Evolutionary conservation across 2,888 invertebrate genomes (phyloP).

Genomic region (Hartigia nigra): DNA sequence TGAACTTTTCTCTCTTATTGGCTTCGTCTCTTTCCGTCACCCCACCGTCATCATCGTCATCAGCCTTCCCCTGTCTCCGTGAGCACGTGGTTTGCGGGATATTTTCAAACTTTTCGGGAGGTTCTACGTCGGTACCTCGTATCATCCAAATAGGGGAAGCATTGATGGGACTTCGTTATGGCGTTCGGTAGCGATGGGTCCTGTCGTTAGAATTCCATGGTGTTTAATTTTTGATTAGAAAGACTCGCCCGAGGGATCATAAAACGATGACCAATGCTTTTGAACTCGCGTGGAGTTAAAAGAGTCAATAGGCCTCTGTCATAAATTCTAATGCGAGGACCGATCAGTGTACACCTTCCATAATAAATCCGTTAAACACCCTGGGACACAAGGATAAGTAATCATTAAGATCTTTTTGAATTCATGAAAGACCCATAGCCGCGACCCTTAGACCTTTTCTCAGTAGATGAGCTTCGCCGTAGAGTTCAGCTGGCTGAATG

Average conservation of each 20-base stretch:
- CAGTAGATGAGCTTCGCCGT: background rate
- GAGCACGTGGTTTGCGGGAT: background rate
- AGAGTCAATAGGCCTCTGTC: background rate
- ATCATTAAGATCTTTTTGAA: background rate
- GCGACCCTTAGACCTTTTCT: background rate
- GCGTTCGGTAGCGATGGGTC: constrained; percentile 5
- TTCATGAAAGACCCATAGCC: background rate
- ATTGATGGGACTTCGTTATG: background rate
- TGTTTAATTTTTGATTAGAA: constrained; percentile 4
- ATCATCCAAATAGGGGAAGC: background rate
- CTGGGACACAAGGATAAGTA: background rate
- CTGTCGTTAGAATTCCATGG: background rate
- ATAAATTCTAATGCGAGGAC: background rate
- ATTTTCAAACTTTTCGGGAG: constrained; percentile 7
- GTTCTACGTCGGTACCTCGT: background rate
- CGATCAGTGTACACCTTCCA: background rate
- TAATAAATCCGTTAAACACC: background rate
- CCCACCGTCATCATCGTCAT: background rate
- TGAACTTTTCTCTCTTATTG: constrained; percentile 48
- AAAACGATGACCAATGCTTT: background rate
- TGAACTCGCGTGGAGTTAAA: background rate
- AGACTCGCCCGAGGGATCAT: background rate
- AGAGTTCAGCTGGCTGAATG: constrained; percentile 7
- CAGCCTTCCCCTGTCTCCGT: background rate
- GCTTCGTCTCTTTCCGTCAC: constrained; percentile 14